These are phyloP conservation scores for Sesia bembeciformis DNA, from an alignment of 2,888 invertebrate genomes.

Conservation along the genomic window DNA sequence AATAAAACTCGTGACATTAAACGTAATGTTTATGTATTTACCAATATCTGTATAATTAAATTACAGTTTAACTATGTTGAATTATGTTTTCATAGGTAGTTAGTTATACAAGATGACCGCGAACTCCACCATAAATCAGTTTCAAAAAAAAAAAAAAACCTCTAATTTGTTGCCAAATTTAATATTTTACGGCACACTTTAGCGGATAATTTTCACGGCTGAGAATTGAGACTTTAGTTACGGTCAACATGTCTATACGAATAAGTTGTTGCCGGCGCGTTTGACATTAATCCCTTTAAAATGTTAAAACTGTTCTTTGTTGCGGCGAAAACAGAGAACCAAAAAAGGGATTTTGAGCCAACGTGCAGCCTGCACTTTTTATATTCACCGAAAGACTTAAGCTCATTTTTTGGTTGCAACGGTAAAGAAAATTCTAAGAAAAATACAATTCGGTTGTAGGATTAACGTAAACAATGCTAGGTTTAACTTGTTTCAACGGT, in stretches of 20 bases:
- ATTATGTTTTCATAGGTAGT: too few relatives aligned
- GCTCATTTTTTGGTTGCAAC: not conserved
- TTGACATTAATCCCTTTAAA: conserved; percentile 43
- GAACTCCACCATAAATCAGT: too few relatives aligned
- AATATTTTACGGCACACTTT: conserved; percentile 10
- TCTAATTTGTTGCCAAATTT: conserved; percentile 7
- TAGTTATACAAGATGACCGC: too few relatives aligned
- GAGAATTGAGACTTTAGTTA: conserved; percentile 19
- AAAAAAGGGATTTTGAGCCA: conserved; percentile 16
- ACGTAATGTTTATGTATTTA: too few relatives aligned
- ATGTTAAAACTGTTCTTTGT: conserved; percentile 33
- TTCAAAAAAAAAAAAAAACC: not conserved
- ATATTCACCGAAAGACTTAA: not conserved
- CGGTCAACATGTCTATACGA: conserved; percentile 19
- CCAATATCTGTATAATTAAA: too few relatives aligned
- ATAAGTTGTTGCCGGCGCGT: conserved; percentile 20
- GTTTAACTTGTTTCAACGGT: too few relatives aligned
- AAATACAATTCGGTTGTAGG: not conserved
- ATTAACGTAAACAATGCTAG: too few relatives aligned
- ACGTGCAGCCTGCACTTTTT: not conserved
- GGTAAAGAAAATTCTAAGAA: not conserved
- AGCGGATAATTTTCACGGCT: conserved; percentile 9
- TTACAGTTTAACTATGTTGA: too few relatives aligned
- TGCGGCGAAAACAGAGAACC: conserved; percentile 17
- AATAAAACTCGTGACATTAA: too few relatives aligned